These are phyloP conservation scores for Sciurus niger DNA, from an alignment of 2,113 vertebrate genomes.

Conservation along the genomic window DNA sequence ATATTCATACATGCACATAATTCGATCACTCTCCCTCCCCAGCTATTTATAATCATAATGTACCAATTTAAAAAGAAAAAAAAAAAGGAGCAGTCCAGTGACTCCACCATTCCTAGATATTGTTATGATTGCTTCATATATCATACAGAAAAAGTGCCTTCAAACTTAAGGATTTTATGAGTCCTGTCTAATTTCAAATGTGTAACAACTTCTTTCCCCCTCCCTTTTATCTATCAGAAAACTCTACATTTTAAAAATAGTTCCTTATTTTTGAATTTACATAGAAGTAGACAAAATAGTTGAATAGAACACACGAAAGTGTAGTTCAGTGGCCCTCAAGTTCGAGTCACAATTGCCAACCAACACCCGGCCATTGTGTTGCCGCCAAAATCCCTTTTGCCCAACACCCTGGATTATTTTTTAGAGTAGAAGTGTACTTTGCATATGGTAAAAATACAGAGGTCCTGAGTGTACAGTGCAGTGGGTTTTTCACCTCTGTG, in stretches of 20 bases:
- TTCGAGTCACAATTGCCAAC: not conserved
- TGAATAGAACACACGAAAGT: not conserved
- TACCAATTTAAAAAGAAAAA: too few species aligned
- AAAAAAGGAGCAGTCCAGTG: not conserved
- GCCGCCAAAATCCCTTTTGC: not conserved
- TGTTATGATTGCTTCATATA: not conserved
- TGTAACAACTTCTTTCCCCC: not conserved
- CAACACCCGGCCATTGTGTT: not conserved
- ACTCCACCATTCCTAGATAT: not conserved
- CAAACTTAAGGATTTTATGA: not conserved
- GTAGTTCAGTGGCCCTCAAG: not conserved
- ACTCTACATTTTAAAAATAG: conserved; percentile 7
- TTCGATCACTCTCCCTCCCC: too few species aligned
- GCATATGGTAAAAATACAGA: not conserved
- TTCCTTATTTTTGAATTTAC: not conserved
- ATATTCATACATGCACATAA: too few species aligned
- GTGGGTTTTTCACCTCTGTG: not conserved
- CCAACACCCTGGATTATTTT: not conserved
- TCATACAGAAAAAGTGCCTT: not conserved
- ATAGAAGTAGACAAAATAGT: not conserved
- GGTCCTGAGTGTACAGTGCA: not conserved
- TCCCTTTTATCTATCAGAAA: conserved; percentile 24
- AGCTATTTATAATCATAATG: too few species aligned
- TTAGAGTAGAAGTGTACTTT: not conserved
- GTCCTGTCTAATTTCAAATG: not conserved